A percentile compares a stretch with the other conserved stretches of the same genome.
phyloP scores from a whole-genome alignment of 1,140 invertebrate genomes.

The Lepidotrigona ventralis region DNA sequence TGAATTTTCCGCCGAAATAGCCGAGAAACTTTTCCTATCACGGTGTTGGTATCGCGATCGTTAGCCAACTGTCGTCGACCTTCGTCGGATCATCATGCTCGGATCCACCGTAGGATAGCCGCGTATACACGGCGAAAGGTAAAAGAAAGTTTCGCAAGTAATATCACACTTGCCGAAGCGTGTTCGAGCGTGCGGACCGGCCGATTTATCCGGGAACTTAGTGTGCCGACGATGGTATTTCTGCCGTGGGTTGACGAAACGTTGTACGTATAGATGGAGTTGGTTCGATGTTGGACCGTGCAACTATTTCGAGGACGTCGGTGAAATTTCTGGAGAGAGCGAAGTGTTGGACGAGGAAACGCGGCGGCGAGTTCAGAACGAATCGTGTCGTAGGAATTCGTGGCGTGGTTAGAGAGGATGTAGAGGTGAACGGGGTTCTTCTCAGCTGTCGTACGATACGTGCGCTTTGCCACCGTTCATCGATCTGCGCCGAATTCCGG shows the following conservation, averaged over 20 bases:
- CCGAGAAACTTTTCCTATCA: slow-evolving; percentile 24
- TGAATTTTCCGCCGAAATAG: slow-evolving; percentile 13
- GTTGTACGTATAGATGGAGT: background rate
- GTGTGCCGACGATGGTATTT: background rate
- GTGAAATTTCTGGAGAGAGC: slow-evolving; percentile 8
- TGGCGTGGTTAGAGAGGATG: too few species aligned
- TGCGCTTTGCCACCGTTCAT: background rate
- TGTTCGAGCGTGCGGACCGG: slow-evolving; percentile 1
- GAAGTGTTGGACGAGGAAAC: background rate
- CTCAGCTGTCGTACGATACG: background rate
- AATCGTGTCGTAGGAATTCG: slow-evolving; percentile 33
- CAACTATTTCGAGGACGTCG: slow-evolving; percentile 33
- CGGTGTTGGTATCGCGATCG: background rate
- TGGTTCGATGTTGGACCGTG: background rate
- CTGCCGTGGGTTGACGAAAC: slow-evolving; percentile 11
- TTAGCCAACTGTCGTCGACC: slow-evolving; percentile 33
- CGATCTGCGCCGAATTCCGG: background rate
- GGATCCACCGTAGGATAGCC: background rate
- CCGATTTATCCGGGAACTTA: slow-evolving; percentile 49
- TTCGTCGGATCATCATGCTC: background rate
- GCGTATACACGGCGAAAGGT: background rate
- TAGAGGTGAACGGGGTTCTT: background rate
- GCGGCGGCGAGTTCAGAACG: background rate
- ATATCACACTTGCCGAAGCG: slow-evolving; percentile 22
- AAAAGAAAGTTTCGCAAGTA: slow-evolving; percentile 50